Percentiles rank a stretch among this genome's conserved stretches.
Conservation (phyloP, 2,797 vertebrate species). For the Pogonophryne albipinna region DNA sequence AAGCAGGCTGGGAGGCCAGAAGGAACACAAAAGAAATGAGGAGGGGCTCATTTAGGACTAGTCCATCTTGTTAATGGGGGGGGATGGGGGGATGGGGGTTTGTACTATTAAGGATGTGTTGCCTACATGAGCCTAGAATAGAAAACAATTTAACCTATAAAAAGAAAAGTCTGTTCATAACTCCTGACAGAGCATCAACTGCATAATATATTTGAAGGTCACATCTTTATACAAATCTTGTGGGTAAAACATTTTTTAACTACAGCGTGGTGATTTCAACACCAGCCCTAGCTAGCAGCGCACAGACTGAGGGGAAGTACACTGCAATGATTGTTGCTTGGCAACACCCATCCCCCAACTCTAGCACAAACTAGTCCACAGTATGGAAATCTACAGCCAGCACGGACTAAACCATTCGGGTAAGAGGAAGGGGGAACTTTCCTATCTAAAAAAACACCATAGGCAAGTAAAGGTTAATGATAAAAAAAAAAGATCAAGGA, state of each 20-base stretch:
- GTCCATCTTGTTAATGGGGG: conserved; percentile 50
- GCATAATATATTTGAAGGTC: conserved; percentile 4
- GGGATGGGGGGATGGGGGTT: conserved; percentile 22
- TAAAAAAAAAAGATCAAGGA: conserved; percentile 30
- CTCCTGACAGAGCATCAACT: conserved; percentile 24
- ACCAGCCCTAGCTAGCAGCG: conserved; percentile 72
- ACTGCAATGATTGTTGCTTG: conserved; percentile 73
- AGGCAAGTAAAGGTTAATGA: conserved; percentile 32
- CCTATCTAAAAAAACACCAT: conserved; percentile 25
- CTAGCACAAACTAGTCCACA: conserved; percentile 77
- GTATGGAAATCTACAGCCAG: conserved; percentile 83
- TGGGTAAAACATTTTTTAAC: conserved; percentile 18
- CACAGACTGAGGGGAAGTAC: conserved; percentile 69
- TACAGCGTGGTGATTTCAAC: conserved; percentile 34
- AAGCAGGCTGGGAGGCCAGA: conserved; percentile 55
- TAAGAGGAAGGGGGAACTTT: conserved; percentile 44
- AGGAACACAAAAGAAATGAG: conserved; percentile 63
- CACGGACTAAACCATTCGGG: conserved; percentile 79
- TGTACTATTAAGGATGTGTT: conserved; percentile 26
- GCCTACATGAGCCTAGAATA: background rate
- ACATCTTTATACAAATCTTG: conserved; percentile 11
- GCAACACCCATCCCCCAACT: conserved; percentile 82
- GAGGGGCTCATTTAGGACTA: conserved; percentile 63
- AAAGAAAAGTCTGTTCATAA: background rate
- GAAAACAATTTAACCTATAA: conserved; percentile 16